Evolutionary conservation across 1,140 invertebrate genomes (phyloP).

Genomic region (Drosophila tsacasi): DNA sequence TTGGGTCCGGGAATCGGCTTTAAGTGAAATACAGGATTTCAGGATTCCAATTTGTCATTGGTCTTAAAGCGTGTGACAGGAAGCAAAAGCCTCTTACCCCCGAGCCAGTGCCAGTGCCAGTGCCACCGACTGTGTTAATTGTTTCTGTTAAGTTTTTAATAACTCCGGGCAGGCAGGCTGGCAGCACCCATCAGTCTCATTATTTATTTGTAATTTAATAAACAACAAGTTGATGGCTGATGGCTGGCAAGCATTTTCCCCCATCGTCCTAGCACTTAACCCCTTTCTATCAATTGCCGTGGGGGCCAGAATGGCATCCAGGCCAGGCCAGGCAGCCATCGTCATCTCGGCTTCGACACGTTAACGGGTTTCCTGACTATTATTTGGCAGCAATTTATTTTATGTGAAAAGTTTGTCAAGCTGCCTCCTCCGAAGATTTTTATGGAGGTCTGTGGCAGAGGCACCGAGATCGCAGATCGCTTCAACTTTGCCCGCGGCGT

Average conservation of each 20-base stretch:
- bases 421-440: constrained; percentile 59
- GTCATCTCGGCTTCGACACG: constrained; percentile 48
- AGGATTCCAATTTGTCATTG: constrained; percentile 70
- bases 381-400: constrained; percentile 81
- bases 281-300: constrained; percentile 59
- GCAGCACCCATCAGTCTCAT: constrained; percentile 80
- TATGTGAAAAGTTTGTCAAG: constrained; percentile 77
- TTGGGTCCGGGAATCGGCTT: constrained; percentile 30
- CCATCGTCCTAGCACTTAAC: constrained; percentile 6
- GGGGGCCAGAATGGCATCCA: constrained; percentile 8
- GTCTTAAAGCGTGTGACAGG: constrained; percentile 60
- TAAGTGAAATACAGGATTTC: constrained; percentile 58
- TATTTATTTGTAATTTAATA: constrained; percentile 84
- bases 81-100: constrained; percentile 38
- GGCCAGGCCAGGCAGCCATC: constrained; percentile 19
- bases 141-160: constrained; percentile 83
- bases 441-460: constrained; percentile 47
- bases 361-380: constrained; percentile 67
- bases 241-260: constrained; percentile 21
- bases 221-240: constrained; percentile 59
- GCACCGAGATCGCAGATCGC: constrained; percentile 51
- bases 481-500: constrained; percentile 58
- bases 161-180: constrained; percentile 68
- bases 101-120: too few species aligned
- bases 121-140: constrained; percentile 70